Evolutionary conservation across 2,113 vertebrate species (phyloP), one percentile per base, ranked within the genome.

Genomic region (Motacilla tschutschensis): DNA sequence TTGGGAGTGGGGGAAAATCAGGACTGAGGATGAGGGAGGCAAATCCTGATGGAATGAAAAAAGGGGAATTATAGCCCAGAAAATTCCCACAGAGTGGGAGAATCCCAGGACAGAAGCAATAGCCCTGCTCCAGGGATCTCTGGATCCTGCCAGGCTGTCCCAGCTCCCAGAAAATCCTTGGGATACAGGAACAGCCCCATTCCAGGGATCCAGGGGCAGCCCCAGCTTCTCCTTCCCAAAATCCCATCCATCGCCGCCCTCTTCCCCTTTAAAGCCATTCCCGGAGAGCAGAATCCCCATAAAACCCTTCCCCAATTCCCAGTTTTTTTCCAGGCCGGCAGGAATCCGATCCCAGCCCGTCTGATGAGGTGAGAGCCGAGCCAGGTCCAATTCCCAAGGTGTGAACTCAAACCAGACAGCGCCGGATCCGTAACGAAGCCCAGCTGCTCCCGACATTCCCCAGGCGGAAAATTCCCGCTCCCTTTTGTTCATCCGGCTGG

Each of bases 121-220:
- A 36, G n/a, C 26, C 2, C 10, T 0, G 1, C 2, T 33, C 36
- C 47, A 53, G 25, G 38, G 10, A 50, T 20, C 4, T 29, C 33
- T 24, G 70, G n/a, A 36, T 57, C 40, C 51, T 59, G 9, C 18
- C 21, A 20, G 48, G 44, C 3, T 60, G 2, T 60, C 44, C 54
- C 41, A 38, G 9, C 36, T 28, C 2, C 16, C 54, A 33, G 11
- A n/a, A 20, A 33, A 60, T 50, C 31, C 6, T 10, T 63, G n/a
- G 47, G 26, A 36, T 24, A 31, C 6, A 24, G 19, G 10, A 36
- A 10, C 4, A 29, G 20, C 14, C 15, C 2, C 26, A 14, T 6
- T 29, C 41, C 60, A 46, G 50, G 28, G 38, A 46, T 64, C 8
- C 48, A 44, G 40, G 38, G 19, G 2, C 38, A 51, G 33, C 17